Evolutionary conservation across 2,888 invertebrate species (phyloP), one percentile per base, ranked within the genome.

Genomic region (Nymphalis c-album): DNA sequence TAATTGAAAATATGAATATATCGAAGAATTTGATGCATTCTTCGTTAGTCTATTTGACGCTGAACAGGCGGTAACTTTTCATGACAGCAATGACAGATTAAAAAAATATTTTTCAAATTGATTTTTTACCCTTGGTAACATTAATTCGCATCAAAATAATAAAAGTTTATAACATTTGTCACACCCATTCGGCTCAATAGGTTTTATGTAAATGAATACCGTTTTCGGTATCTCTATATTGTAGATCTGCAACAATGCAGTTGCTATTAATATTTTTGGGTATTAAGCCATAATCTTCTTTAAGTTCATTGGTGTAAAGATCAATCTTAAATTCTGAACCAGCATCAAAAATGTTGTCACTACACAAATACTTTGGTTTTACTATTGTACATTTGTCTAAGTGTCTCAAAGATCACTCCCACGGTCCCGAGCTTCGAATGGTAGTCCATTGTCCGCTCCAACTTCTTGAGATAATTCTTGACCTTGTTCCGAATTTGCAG

Each of bases 381-480:
- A 63, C 69, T 64, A 67, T 69, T 67, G 69, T 69, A 66, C 60
- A 63, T 71, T 71, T 68, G 83, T 80, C 75, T 80, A 78, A 77
- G 75, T 77, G 82, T 85, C 84, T 80, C 81, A 86, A 87, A 86
- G 84, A 82, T 82, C 76, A 82, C 82, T 91, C 91, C 83, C 91
- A 91, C 89, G 87, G 82, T 84, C 75, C 59, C 74, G 73, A 75
- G 74, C 80, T 78, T 76, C 78, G 82, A 83, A 85, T 82, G 82
- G 83, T 81, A 77, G 76, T 76, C 84, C 78, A 89, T 90, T 90
- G 89, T 91, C 85, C 83, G 78, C 76, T 80, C 78, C 76, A 77
- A 78, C 81, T 82, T 79, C 79, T 81, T 87, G 86, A 87, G 86
- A 89, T 85, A 85, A 83, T 87, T 86, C 84, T 85, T 88, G 87